A percentile compares a stretch with the other conserved stretches of the same genome.
phyloP scores from a whole-genome alignment of 2,113 vertebrate species.

The Equus przewalskii region DNA sequence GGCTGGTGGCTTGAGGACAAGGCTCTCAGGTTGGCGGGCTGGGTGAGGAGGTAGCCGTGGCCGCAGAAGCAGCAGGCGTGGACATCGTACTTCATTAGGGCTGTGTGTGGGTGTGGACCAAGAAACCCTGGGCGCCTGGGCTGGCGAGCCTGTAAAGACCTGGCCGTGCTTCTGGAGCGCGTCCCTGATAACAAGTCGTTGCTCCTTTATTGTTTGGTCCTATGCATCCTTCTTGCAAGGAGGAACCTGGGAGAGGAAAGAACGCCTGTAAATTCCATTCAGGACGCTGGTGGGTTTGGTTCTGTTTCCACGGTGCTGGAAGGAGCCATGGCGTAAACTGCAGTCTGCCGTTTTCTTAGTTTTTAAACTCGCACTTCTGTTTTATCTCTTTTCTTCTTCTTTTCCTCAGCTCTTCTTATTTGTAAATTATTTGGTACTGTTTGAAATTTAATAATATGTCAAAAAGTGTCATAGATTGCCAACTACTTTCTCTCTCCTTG shows the following conservation, averaged over 20 bases:
- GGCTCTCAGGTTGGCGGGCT: neutral
- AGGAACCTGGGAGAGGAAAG: too few relatives aligned
- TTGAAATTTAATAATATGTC: neutral
- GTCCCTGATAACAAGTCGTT: too few relatives aligned
- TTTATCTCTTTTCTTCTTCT: neutral
- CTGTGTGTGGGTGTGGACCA: too few relatives aligned
- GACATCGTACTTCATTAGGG: rapidly evolving
- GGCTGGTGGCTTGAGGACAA: neutral
- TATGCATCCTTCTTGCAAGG: neutral
- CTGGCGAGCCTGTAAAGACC: rapidly evolving
- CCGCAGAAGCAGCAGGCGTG: rapidly evolving
- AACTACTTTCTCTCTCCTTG: neutral
- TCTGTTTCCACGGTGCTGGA: neutral
- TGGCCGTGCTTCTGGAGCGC: neutral
- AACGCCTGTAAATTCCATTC: neutral
- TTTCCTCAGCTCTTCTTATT: neutral
- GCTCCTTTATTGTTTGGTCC: too few relatives aligned
- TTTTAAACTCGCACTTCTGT: neutral
- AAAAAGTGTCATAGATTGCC: neutral
- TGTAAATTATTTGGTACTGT: neutral
- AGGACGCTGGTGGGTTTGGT: neutral
- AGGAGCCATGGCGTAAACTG: neutral
- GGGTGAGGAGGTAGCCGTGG: too few relatives aligned
- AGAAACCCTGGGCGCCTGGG: rapidly evolving
- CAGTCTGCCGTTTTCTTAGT: neutral